Evolutionary conservation across 2,888 invertebrate species (phyloP), one percentile per base, ranked within the genome.

Genomic region (Pemphredon lugubris): DNA sequence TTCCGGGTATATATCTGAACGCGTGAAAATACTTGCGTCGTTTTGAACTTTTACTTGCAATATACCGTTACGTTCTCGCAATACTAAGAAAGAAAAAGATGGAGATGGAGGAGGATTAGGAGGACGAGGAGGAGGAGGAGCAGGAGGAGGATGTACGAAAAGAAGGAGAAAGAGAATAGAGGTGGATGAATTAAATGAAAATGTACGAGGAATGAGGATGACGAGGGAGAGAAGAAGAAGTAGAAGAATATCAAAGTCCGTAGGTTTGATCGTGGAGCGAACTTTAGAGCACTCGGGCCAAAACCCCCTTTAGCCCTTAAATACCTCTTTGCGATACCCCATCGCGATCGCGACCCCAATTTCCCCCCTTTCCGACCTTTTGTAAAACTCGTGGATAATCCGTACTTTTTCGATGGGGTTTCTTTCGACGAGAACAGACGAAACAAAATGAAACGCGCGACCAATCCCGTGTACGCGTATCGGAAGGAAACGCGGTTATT

Each of bases 31-130:
- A 77, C 61, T 83, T 83, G 83, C 87, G 86, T 87, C 86, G 86
- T 87, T 88, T 87, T 82, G 82, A 87, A 85, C 84, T 88, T 89
- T 89, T 88, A 88, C 87, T 89, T 89, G 89, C 89, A 89, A 89
- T 89, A 88, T 88, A 89, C 84, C 88, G 86, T 89, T 89, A 89
- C 89, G 89, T 89, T 89, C 89, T 89, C 89, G 89, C 89, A 89
- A 89, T 89, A 88, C 86, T 88, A 88, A 89, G 87, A 84, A 79
- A 70, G 81, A 78, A 74, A 73, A 85, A 84, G 83, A 79, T 80
- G 75, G 74, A 88, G 85, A 74, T 66, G 55, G 68, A 65, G 64
- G 60, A n/a, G 61, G 48, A 71, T n/a, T n/a, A 70, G 63, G 54
- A 47, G 48, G 60, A 74, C 64, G 74, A 79, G 79, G 59, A 73